Percentiles rank a stretch among this genome's conserved stretches.
Conservation (phyloP, 2,797 vertebrate species). For the Masticophis lateralis region DNA sequence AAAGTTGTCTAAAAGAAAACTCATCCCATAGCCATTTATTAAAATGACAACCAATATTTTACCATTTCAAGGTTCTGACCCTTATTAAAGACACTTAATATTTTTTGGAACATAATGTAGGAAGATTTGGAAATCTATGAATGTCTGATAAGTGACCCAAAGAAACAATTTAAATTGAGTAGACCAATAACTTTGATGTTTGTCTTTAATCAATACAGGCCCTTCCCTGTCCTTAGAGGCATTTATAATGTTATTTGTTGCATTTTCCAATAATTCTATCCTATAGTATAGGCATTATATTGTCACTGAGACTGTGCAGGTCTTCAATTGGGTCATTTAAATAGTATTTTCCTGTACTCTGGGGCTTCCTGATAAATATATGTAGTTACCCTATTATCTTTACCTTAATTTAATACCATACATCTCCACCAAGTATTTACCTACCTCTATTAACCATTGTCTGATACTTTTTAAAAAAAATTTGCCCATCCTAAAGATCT, state of each 20-base stretch:
- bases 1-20: background rate
- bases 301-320: background rate
- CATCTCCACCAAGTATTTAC: background rate
- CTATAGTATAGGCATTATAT: background rate
- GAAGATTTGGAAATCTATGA: background rate
- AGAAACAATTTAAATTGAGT: background rate
- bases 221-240: background rate
- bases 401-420: background rate
- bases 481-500: background rate
- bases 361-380: background rate
- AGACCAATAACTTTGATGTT: background rate
- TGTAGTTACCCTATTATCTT: background rate
- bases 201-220: background rate
- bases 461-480: background rate
- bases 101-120: background rate
- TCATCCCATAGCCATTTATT: background rate
- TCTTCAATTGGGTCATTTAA: background rate
- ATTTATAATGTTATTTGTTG: background rate
- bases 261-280: background rate
- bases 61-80: background rate
- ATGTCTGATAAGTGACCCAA: background rate
- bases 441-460: background rate
- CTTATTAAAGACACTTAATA: background rate
- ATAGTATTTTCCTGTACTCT: background rate
- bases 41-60: background rate